Percentiles rank a stretch among this genome's conserved stretches.
phyloP scores from a whole-genome alignment of 2,888 invertebrate genomes.

The Chymomyza fuscimana region DNA sequence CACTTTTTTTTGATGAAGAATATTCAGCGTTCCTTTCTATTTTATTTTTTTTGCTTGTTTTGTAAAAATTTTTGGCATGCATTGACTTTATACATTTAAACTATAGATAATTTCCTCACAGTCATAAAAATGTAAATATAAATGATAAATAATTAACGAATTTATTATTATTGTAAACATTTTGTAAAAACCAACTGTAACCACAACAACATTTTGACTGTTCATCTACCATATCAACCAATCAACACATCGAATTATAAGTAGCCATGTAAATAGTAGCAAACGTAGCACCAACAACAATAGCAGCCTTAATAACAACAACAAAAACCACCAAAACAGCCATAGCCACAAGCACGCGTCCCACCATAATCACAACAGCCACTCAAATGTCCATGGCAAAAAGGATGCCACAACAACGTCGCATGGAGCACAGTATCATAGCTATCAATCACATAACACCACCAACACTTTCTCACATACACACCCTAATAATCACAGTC shows the following conservation, averaged over 20 bases:
- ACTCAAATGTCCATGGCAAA: slow-evolving; percentile 12
- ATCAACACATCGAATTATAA: slow-evolving; percentile 39
- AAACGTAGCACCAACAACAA: slow-evolving; percentile 60
- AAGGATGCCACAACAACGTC: slow-evolving; percentile 34
- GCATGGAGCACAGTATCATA: slow-evolving; percentile 50
- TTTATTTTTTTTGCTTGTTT: not conserved
- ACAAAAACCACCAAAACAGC: slow-evolving; percentile 33
- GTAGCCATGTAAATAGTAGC: slow-evolving; percentile 77
- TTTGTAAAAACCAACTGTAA: not conserved
- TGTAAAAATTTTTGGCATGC: not conserved
- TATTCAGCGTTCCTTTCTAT: not conserved
- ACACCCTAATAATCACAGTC: slow-evolving; percentile 40
- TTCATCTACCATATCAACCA: slow-evolving; percentile 49
- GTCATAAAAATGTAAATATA: slow-evolving; percentile 63
- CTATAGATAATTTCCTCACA: slow-evolving; percentile 12
- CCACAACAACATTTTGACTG: slow-evolving; percentile 58
- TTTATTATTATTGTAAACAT: slow-evolving; percentile 58
- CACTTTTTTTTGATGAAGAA: not conserved
- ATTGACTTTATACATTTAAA: not conserved
- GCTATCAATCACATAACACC: slow-evolving; percentile 40
- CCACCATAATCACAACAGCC: slow-evolving; percentile 49
- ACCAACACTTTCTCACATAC: slow-evolving; percentile 39
- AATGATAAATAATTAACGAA: slow-evolving; percentile 66
- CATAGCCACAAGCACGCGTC: slow-evolving; percentile 52
- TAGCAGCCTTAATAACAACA: slow-evolving; percentile 53